Conservation (phyloP, 2,113 vertebrate species). For the Seriola quinqueradiata region DNA sequence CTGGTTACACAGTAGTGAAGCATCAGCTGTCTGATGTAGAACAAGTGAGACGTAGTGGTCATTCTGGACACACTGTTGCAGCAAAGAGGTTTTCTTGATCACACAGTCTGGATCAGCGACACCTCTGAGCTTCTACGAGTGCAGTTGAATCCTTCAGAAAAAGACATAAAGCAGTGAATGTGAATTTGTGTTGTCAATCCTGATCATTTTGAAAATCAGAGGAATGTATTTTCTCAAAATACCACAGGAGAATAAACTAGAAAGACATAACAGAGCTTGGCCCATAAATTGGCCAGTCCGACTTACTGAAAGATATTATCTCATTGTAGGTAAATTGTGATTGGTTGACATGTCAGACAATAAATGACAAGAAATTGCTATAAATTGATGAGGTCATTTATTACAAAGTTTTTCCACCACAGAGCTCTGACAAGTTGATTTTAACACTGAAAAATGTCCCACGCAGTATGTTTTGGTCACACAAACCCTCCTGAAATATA, state of each 20-base stretch:
- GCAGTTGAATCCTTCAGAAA: slow-evolving; percentile 47
- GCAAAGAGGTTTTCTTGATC: neutral
- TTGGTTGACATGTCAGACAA: too few species aligned
- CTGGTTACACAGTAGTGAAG: neutral
- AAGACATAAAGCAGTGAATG: neutral
- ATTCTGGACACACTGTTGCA: neutral
- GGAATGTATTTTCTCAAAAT: neutral
- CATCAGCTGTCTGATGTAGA: slow-evolving; percentile 31
- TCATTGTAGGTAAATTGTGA: too few species aligned
- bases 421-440: too few species aligned
- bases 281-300: too few species aligned
- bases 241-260: neutral
- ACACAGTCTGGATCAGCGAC: neutral
- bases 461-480: too few species aligned
- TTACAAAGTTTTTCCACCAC: too few species aligned
- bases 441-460: too few species aligned
- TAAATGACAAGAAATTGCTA: too few species aligned
- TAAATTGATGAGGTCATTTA: too few species aligned
- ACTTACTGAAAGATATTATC: too few species aligned
- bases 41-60: neutral
- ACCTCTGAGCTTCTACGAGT: neutral
- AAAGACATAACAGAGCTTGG: too few species aligned
- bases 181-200: neutral
- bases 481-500: too few species aligned
- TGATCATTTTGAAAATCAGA: neutral